Evolutionary conservation across 2,797 vertebrate genomes (phyloP).

Genomic region (Anableps anableps): DNA sequence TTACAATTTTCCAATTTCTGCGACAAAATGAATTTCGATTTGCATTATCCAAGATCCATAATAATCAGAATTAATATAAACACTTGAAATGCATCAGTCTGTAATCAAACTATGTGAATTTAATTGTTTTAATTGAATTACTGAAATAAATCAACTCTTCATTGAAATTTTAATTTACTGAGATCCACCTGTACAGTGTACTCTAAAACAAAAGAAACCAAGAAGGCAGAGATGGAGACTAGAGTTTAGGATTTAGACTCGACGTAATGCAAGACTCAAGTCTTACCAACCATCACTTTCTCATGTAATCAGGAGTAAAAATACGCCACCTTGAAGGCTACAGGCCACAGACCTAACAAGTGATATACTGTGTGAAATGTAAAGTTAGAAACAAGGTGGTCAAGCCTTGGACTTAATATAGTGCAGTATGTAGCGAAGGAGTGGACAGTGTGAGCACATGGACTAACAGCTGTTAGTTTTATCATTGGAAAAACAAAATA

Average conservation of each 20-base stretch:
- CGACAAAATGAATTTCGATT: too few relatives aligned
- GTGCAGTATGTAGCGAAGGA: too few relatives aligned
- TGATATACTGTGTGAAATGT: not conserved
- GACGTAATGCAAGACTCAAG: not conserved
- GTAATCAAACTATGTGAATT: not conserved
- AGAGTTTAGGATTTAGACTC: not conserved
- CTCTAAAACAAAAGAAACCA: not conserved
- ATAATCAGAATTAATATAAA: not conserved
- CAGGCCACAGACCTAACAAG: not conserved
- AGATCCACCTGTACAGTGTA: not conserved
- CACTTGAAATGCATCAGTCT: not conserved
- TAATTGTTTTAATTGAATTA: not conserved
- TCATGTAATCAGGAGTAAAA: not conserved
- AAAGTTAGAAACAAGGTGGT: not conserved
- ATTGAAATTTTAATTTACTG: not conserved
- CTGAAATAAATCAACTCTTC: not conserved
- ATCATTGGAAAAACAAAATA: not conserved
- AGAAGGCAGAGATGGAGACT: not conserved
- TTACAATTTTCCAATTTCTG: too few relatives aligned
- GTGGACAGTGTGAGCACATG: too few relatives aligned
- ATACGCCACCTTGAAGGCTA: not conserved
- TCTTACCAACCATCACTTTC: not conserved
- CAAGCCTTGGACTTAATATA: too few relatives aligned
- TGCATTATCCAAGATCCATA: not conserved
- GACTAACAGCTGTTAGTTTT: too few relatives aligned